Conservation (phyloP, 2,113 vertebrate genomes). For the Rhabdornis inornatus region DNA sequence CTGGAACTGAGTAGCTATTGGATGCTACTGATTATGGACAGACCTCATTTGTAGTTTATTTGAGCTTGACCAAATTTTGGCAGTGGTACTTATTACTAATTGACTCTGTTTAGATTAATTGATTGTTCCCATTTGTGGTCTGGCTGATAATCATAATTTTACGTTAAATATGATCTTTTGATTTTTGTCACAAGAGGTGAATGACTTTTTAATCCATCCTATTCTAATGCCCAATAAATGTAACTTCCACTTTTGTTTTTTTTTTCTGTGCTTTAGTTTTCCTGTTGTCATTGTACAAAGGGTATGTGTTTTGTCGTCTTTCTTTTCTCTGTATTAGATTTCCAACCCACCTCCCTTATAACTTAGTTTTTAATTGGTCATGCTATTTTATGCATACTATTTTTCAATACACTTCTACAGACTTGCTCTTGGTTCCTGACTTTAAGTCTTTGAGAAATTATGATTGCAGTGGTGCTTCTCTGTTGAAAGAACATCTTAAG, state of each 20-base stretch:
- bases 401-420: background rate
- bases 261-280: background rate
- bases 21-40: background rate
- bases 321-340: background rate
- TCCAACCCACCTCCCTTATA: background rate
- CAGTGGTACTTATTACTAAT: background rate
- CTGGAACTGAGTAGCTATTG: background rate
- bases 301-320: background rate
- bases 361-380: background rate
- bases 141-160: background rate
- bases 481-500: background rate
- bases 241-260: background rate
- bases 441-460: background rate
- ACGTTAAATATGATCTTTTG: background rate
- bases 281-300: background rate
- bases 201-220: background rate
- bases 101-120: background rate
- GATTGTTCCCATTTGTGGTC: background rate
- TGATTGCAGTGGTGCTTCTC: background rate
- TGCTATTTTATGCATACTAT: background rate
- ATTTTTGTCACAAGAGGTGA: background rate
- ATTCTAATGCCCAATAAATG: background rate
- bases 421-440: background rate
- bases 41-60: background rate
- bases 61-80: background rate